Base-by-base conservation (phyloP, 2,888 invertebrate genomes). In the Dorcus hopei region DNA sequence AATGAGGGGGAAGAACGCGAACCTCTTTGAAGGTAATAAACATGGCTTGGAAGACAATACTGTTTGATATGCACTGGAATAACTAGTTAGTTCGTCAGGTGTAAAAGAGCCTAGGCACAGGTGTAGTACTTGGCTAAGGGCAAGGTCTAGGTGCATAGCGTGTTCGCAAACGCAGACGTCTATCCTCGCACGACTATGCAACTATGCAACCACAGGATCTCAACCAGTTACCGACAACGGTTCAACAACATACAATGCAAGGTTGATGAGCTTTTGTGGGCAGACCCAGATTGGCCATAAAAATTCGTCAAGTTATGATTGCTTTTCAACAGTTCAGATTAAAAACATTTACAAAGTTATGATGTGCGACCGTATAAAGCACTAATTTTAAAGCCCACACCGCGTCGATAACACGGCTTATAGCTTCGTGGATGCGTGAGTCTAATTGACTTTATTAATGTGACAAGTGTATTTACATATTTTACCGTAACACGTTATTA, bases 111-210 rank as follows among this genome's bases (percentile, higher is more conserved):
- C 14, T 53, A 33, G 47, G 45, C 54, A 54, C 48, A 54, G 54
- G 45, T 54, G 54, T 23, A 38, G 39, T 54, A 48, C 51, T 38
- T 51, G 38, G 54, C 48, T 54, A 54, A 54, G 54, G 54, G 54
- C 54, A 54, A 54, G 54, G 54, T 41, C 38, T 38, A 14, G 9
- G 23, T 40, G 19, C n/a, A 14, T 14, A 41, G 41, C 11, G n/a
- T 43, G 43, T 43, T n/a, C 11, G n/a, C 42, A 14, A 14, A 42
- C 42, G 11, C 42, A 19, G 19, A 19, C 19, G 19, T 19, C 19
- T 42, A 4, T 42, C 9, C 14, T 19, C 19, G 14, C 8, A 3
- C 19, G 9, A 19, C 45, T 45, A 45, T 45, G 45, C 45, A 45
- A 45, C 45, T 23, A 16, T 23, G 45, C 45, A 19, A 45, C 45